Conservation (phyloP, 2,113 vertebrate species). For the Stegostoma tigrinum region DNA sequence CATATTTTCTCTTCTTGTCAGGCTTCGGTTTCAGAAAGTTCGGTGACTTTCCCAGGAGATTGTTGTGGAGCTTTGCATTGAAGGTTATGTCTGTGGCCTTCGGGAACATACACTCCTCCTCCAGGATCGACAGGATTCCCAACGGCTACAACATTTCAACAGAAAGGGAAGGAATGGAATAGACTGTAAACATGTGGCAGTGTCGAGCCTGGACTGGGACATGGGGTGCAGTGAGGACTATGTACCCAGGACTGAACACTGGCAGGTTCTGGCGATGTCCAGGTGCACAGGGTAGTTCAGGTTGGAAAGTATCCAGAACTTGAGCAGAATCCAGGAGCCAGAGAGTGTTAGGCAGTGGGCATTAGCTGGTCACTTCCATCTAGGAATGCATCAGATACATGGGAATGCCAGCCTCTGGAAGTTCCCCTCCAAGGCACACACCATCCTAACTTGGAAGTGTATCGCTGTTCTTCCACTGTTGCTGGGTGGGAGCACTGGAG, state of each 20-base stretch:
- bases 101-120: not conserved
- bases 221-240: not conserved
- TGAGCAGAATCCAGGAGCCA: too few relatives aligned
- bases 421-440: too few relatives aligned
- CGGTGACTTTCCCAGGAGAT: not conserved
- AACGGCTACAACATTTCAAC: not conserved
- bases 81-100: not conserved
- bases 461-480: too few relatives aligned
- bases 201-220: not conserved
- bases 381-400: too few relatives aligned
- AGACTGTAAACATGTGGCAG: not conserved
- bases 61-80: not conserved
- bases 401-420: too few relatives aligned
- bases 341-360: too few relatives aligned
- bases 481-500: too few relatives aligned
- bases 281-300: too few relatives aligned
- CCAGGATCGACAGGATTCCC: not conserved
- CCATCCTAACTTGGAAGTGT: too few relatives aligned
- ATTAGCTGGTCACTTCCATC: too few relatives aligned
- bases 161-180: not conserved
- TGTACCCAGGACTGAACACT: not conserved
- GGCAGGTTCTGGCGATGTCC: too few relatives aligned
- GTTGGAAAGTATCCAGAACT: too few relatives aligned
- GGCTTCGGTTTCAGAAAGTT: not conserved
- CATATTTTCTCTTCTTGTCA: not conserved